Conservation (phyloP, 2,113 vertebrate species). For the Percina caprodes region DNA sequence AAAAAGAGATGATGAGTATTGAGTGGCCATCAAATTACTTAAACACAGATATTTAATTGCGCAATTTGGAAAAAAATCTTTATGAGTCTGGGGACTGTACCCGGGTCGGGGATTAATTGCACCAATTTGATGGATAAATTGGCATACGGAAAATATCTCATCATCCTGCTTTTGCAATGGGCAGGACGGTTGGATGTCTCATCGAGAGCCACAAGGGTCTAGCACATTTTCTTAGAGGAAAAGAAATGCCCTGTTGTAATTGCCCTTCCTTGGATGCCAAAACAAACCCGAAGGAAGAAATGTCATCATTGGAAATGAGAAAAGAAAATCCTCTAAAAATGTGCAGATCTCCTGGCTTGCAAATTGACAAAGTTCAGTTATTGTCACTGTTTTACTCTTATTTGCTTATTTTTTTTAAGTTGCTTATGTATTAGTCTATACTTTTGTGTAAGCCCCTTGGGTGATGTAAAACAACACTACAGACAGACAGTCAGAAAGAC, state of each 20-base stretch:
- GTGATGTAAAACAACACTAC: no score
- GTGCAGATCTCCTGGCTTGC: not conserved
- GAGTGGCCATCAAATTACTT: constrained; percentile 12
- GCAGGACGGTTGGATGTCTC: constrained; percentile 5
- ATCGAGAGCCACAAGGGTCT: not conserved
- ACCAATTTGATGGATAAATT: not conserved
- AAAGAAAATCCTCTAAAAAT: not conserved
- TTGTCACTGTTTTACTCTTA: not conserved
- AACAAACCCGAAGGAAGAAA: constrained; percentile 19
- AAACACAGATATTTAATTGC: not conserved
- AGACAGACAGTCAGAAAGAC: no score
- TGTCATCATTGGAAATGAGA: constrained; percentile 10
- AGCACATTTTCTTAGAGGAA: not conserved
- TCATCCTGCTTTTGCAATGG: not conserved
- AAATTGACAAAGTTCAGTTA: not conserved
- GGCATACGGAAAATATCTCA: not conserved
- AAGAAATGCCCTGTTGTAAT: constrained; percentile 29
- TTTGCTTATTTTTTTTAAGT: no score
- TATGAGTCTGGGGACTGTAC: not conserved
- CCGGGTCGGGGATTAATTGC: not conserved
- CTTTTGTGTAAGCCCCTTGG: no score
- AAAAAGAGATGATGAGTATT: not conserved
- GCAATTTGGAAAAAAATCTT: not conserved
- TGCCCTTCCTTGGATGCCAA: constrained; percentile 8
- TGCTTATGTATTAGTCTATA: no score